phyloP scores from a whole-genome alignment of 2,113 vertebrate genomes.

The Silurus asotus region DNA sequence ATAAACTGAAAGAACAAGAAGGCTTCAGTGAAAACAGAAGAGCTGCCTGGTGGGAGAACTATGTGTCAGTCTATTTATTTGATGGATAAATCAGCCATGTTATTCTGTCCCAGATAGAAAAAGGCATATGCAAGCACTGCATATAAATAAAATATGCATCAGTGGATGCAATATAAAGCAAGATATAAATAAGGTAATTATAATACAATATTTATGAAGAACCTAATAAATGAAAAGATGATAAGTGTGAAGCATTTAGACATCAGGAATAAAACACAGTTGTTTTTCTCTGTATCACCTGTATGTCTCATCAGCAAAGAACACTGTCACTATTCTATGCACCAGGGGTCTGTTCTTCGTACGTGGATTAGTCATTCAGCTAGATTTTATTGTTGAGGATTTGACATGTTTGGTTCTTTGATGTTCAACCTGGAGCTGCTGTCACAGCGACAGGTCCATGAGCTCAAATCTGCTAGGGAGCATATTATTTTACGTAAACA shows the following conservation, averaged over 20 bases:
- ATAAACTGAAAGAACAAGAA: conserved; percentile 4
- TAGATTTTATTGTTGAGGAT: too few species aligned
- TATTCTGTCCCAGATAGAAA: neutral
- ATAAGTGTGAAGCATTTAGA: neutral
- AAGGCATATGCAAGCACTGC: neutral
- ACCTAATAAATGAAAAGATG: neutral
- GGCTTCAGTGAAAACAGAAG: conserved; percentile 13
- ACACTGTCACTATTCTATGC: neutral
- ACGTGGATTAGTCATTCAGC: too few species aligned
- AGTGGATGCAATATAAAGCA: neutral
- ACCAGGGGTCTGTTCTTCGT: neutral
- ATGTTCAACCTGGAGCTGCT: too few species aligned
- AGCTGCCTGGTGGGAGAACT: neutral
- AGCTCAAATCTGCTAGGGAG: too few species aligned
- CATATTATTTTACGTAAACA: too few species aligned
- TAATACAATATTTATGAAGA: neutral
- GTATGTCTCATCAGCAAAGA: neutral
- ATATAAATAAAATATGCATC: neutral
- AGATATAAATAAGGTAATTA: neutral
- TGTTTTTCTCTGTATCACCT: neutral
- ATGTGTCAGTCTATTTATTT: neutral
- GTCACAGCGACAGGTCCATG: too few species aligned
- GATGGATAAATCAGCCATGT: conserved; percentile 5
- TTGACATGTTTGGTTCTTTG: too few species aligned
- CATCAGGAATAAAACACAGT: neutral